Conservation (phyloP, 2,113 vertebrate genomes). For the Sula dactylatra region DNA sequence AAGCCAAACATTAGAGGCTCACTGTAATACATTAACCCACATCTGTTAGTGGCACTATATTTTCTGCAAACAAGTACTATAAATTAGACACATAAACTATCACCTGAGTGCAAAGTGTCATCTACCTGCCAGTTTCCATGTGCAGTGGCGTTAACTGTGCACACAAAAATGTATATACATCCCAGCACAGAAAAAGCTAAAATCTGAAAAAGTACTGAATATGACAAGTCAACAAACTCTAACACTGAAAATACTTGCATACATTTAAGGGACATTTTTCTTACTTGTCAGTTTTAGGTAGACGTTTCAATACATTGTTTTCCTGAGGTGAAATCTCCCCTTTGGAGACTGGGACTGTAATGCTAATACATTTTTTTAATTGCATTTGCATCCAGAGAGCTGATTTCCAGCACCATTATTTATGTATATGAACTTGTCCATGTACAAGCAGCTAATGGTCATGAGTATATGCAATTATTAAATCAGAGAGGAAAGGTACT, state of each 20-base stretch:
- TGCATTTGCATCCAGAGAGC: not conserved
- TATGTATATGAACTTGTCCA: slow-evolving; percentile 1
- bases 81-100: not conserved
- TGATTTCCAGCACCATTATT: slow-evolving; percentile 22
- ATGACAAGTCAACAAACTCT: not conserved
- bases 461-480: not conserved
- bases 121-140: not conserved
- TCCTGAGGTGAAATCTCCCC: not conserved
- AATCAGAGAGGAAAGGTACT: not conserved
- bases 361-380: not conserved
- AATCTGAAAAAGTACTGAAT: not conserved
- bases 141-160: not conserved
- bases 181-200: not conserved
- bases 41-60: not conserved
- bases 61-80: not conserved
- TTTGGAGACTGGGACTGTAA: not conserved
- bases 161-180: not conserved
- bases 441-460: not conserved
- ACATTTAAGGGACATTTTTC: not conserved
- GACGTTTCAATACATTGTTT: not conserved
- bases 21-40: not conserved
- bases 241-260: not conserved
- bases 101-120: not conserved
- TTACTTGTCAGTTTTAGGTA: not conserved
- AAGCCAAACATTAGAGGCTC: not conserved